A percentile compares a stretch with the other conserved stretches of the same genome.
Conservation (phyloP, 2,888 invertebrate genomes). For the Heliconius hortense region DNA sequence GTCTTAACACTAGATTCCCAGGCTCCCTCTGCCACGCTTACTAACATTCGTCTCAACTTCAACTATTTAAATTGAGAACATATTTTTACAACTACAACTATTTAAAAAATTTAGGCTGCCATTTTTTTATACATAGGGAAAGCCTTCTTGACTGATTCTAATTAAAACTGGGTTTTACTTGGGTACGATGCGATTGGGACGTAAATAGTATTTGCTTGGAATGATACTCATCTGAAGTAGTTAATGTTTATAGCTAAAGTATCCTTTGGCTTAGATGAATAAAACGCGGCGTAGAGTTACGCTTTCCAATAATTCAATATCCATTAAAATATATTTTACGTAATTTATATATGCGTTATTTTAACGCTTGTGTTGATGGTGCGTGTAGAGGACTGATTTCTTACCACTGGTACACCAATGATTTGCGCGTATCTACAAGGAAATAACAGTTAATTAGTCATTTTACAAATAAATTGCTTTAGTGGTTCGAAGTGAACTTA, state of each 20-base stretch:
- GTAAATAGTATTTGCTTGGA: no score
- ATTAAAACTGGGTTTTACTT: no score
- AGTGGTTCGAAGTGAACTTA: slow-evolving; percentile 43
- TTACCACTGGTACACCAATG: slow-evolving; percentile 51
- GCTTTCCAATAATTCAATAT: not conserved
- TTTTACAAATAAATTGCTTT: slow-evolving; percentile 61
- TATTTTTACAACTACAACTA: no score
- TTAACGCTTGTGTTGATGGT: slow-evolving; percentile 55
- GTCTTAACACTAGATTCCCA: no score
- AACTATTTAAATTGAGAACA: no score
- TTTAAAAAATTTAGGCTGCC: no score
- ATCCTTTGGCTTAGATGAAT: not conserved
- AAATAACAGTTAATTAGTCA: slow-evolving; percentile 41
- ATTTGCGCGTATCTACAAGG: slow-evolving; percentile 50
- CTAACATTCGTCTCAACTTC: no score
- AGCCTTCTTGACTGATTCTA: no score
- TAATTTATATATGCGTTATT: slow-evolving; percentile 1
- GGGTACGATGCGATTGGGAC: no score
- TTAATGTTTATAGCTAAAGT: not conserved
- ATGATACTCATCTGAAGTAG: no score
- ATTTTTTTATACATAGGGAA: no score
- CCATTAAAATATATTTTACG: not conserved
- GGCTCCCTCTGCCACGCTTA: no score
- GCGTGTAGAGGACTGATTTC: slow-evolving; percentile 54
- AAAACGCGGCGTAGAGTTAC: not conserved